Evolutionary conservation across 2,113 vertebrate genomes (phyloP).

Genomic region (Petrocephalus microphthalmus): DNA sequence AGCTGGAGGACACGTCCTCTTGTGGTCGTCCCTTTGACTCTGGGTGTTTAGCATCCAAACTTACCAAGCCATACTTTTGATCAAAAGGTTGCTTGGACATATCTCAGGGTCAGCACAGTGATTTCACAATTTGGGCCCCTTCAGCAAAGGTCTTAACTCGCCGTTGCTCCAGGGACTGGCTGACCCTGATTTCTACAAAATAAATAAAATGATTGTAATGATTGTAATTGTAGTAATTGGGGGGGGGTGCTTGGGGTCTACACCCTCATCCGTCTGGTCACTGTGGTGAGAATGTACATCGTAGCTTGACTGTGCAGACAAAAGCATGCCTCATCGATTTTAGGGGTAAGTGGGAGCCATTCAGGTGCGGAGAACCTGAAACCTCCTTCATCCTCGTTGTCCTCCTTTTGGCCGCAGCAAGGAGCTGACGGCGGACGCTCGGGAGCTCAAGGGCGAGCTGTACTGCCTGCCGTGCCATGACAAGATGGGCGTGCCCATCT

Average conservation of each 20-base stretch:
- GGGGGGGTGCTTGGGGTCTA: background rate
- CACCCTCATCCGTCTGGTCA: background rate
- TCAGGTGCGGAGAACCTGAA: background rate
- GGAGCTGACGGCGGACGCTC: constrained; percentile 89
- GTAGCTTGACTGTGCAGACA: background rate
- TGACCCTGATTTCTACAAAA: background rate
- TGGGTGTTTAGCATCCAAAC: background rate
- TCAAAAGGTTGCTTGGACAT: background rate
- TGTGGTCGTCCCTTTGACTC: background rate
- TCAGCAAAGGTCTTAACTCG: background rate
- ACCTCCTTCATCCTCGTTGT: background rate
- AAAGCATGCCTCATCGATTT: background rate
- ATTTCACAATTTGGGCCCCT: background rate
- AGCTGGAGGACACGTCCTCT: background rate
- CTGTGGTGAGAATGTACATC: background rate
- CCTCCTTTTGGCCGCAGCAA: constrained; percentile 64
- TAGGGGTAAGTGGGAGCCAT: background rate
- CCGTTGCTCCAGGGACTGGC: background rate
- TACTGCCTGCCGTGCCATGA: constrained; percentile 97
- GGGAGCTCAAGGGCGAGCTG: constrained; percentile 90
- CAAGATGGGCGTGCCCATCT: constrained; percentile 97
- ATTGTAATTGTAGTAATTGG: background rate
- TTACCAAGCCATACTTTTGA: background rate
- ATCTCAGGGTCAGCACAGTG: background rate
- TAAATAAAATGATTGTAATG: background rate